A percentile compares a stretch with the other conserved stretches of the same genome.
Evolutionary conservation across 2,113 vertebrate species (phyloP).

Genomic region (Mesembrinibis cayennensis): DNA sequence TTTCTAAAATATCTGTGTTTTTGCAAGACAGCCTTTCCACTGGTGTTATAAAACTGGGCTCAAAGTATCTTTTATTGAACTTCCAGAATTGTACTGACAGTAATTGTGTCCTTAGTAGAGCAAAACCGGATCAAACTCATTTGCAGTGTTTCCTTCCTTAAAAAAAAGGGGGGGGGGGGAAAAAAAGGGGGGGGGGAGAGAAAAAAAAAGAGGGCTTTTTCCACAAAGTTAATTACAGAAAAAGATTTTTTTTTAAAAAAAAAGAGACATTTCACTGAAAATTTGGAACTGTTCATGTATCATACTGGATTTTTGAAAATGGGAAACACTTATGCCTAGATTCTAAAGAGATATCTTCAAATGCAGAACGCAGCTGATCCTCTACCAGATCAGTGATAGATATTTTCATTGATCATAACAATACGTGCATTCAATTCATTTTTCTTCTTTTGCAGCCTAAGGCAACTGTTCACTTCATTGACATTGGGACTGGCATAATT

Average conservation of each 20-base stretch:
- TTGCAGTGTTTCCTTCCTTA: neutral
- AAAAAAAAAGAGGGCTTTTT: neutral
- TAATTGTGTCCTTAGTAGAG: neutral
- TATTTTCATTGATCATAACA: slow-evolving; percentile 12
- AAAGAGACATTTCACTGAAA: neutral
- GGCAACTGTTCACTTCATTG: neutral
- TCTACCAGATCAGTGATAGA: neutral
- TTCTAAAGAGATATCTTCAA: neutral
- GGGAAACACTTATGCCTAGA: neutral
- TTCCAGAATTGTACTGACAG: neutral
- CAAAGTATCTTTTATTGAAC: neutral
- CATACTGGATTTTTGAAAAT: neutral
- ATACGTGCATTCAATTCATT: neutral
- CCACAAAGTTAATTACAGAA: neutral
- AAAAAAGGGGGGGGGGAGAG: no score
- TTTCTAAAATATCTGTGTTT: neutral
- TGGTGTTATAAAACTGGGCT: neutral
- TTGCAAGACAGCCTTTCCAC: neutral
- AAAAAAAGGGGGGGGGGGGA: no score
- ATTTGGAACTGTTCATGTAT: neutral
- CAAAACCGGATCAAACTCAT: neutral
- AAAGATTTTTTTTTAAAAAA: neutral
- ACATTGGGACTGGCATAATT: neutral
- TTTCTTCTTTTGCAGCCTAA: neutral
- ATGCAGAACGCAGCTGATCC: neutral